A percentile compares a stretch with the other conserved stretches of the same genome.
phyloP scores from a whole-genome alignment of 2,888 invertebrate genomes.

The Ectemnius continuus region DNA sequence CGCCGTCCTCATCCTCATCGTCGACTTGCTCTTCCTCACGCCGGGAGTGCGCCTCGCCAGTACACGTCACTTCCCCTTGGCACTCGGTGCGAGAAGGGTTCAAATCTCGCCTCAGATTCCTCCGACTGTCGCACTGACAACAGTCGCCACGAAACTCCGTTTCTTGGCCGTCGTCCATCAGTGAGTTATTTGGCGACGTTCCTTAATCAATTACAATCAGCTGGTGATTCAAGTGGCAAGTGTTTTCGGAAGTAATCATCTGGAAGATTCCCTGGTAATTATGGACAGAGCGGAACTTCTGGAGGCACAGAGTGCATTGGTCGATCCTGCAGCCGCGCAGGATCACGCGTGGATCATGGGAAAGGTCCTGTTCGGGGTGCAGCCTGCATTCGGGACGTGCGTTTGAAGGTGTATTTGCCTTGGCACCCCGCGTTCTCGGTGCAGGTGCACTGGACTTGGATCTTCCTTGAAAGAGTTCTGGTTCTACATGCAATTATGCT shows the following conservation, averaged over 20 bases:
- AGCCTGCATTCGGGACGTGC: not conserved
- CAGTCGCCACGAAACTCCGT: not conserved
- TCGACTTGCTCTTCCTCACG: not conserved
- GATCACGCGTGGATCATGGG: not conserved
- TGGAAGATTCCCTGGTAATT: not conserved
- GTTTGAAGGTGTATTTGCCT: too few relatives aligned
- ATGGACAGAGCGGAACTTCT: not conserved
- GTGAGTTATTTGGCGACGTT: not conserved
- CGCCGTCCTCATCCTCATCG: not conserved
- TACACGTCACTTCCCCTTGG: not conserved
- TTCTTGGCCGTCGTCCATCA: not conserved
- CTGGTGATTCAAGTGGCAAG: not conserved
- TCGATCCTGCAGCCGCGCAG: not conserved
- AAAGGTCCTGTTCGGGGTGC: not conserved
- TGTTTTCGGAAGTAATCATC: not conserved
- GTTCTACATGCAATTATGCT: constrained; percentile 1
- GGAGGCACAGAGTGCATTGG: not conserved
- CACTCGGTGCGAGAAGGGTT: constrained; percentile 1
- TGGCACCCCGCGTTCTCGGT: not conserved
- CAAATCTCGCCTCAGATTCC: not conserved
- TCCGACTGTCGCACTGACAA: too few relatives aligned
- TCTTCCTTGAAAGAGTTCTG: not conserved
- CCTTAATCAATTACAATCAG: too few relatives aligned
- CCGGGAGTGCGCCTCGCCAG: not conserved
- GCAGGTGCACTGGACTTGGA: not conserved